Evolutionary conservation across 2,113 vertebrate species (phyloP).

Genomic region (Syngnathus floridae): DNA sequence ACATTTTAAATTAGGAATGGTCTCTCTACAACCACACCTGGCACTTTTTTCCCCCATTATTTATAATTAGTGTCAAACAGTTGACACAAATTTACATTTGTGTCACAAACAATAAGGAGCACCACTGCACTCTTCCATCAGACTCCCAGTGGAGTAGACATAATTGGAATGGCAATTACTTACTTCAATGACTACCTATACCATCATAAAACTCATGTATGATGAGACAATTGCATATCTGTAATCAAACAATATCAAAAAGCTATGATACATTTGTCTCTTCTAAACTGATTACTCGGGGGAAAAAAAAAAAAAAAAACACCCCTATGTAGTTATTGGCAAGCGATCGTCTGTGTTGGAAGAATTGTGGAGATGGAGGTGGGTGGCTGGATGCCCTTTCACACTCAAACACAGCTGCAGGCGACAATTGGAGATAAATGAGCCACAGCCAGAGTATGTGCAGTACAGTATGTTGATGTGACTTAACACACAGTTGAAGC

Average conservation of each 20-base stretch:
- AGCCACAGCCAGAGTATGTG: conserved; percentile 18
- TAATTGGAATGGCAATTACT: conserved; percentile 58
- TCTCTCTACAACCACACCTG: conserved; percentile 1
- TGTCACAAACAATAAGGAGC: conserved; percentile 29
- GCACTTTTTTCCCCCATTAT: conserved; percentile 41
- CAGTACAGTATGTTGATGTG: conserved; percentile 13
- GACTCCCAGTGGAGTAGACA: conserved; percentile 45
- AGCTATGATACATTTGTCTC: conserved; percentile 42
- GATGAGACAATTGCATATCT: conserved; percentile 1
- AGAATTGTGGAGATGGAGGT: conserved; percentile 1
- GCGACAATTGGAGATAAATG: conserved; percentile 25
- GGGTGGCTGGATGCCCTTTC: conserved; percentile 11
- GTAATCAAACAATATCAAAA: not conserved
- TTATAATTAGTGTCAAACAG: not conserved
- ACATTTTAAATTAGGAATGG: not conserved
- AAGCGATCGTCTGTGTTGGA: conserved; percentile 30
- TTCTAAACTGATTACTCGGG: conserved; percentile 52
- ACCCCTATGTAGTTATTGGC: conserved; percentile 45
- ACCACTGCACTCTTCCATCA: conserved; percentile 52
- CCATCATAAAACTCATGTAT: conserved; percentile 22
- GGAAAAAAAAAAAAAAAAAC: conserved; percentile 49
- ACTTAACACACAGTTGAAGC: not conserved
- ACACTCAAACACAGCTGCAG: conserved; percentile 23
- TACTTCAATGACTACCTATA: conserved; percentile 25
- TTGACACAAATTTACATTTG: conserved; percentile 2